phyloP scores from a whole-genome alignment of 2,113 vertebrate species.

The Delphinus delphis region DNA sequence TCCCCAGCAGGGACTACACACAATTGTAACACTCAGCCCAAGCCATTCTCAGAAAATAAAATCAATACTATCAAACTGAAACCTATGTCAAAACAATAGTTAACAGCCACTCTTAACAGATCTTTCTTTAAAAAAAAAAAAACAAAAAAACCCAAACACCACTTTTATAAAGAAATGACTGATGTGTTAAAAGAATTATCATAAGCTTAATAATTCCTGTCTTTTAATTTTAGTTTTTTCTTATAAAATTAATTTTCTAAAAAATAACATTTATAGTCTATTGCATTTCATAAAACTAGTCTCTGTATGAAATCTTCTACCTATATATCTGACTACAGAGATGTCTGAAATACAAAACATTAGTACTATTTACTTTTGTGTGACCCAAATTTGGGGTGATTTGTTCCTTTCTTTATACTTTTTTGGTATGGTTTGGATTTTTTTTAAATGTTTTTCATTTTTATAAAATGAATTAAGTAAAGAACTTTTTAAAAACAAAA shows the following conservation, averaged over 20 bases:
- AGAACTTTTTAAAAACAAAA: not conserved
- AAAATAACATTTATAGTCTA: not conserved
- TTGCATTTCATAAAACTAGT: not conserved
- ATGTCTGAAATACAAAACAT: not conserved
- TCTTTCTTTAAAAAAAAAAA: not conserved
- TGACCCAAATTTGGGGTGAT: not conserved
- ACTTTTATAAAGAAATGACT: not conserved
- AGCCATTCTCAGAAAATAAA: not conserved
- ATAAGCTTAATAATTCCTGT: not conserved
- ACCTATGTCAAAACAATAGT: not conserved
- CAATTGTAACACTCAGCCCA: not conserved
- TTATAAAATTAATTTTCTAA: not conserved
- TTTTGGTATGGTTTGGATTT: not conserved
- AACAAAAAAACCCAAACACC: not conserved
- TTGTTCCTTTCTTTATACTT: not conserved
- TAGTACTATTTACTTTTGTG: not conserved
- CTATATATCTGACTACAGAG: not conserved
- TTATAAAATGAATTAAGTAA: not conserved
- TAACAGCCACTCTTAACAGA: not conserved
- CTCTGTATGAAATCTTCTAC: not conserved
- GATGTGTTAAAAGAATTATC: not conserved
- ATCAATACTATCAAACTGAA: not conserved
- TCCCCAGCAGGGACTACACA: not conserved
- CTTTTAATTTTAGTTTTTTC: not conserved
- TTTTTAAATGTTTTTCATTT: not conserved